Evolutionary conservation across 2,797 vertebrate genomes (phyloP).

Genomic region (Sebastes taczanowskii): DNA sequence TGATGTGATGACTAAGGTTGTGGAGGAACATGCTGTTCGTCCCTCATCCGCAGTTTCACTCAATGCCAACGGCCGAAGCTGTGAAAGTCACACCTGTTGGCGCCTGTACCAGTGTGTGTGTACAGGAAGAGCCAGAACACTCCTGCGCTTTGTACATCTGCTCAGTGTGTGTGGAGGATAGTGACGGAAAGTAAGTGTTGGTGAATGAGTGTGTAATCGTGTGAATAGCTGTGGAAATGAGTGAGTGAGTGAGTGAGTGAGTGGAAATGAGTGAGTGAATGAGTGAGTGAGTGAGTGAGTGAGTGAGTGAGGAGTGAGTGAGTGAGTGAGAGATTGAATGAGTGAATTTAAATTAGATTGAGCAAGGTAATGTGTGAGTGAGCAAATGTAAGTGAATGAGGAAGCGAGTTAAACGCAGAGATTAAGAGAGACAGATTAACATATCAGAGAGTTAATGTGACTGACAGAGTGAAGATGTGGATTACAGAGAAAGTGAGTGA

Average conservation of each 20-base stretch:
- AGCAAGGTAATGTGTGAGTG: constrained; percentile 14
- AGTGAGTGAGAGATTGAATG: not conserved
- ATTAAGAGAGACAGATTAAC: not conserved
- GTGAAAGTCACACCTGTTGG: constrained; percentile 77
- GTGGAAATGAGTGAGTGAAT: constrained; percentile 12
- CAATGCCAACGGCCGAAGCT: constrained; percentile 46
- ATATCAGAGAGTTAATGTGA: not conserved
- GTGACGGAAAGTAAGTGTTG: constrained; percentile 37
- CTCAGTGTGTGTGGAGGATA: constrained; percentile 13
- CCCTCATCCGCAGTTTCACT: constrained; percentile 57
- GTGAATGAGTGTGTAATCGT: constrained; percentile 42
- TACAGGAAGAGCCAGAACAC: constrained; percentile 44
- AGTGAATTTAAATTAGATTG: not conserved
- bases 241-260: not conserved
- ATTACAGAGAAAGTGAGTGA: not conserved
- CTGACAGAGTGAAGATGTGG: not conserved
- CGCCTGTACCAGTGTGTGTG: not conserved
- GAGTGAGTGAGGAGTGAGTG: not conserved
- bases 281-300: constrained; percentile 3
- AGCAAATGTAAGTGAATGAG: constrained; percentile 1
- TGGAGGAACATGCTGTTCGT: constrained; percentile 71
- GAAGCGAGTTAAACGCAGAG: not conserved
- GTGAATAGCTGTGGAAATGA: constrained; percentile 1
- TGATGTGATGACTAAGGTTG: constrained; percentile 73
- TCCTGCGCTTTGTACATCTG: constrained; percentile 62